Base-by-base conservation (phyloP, 2,113 vertebrate genomes). In the Leptodactylus fuscus region DNA sequence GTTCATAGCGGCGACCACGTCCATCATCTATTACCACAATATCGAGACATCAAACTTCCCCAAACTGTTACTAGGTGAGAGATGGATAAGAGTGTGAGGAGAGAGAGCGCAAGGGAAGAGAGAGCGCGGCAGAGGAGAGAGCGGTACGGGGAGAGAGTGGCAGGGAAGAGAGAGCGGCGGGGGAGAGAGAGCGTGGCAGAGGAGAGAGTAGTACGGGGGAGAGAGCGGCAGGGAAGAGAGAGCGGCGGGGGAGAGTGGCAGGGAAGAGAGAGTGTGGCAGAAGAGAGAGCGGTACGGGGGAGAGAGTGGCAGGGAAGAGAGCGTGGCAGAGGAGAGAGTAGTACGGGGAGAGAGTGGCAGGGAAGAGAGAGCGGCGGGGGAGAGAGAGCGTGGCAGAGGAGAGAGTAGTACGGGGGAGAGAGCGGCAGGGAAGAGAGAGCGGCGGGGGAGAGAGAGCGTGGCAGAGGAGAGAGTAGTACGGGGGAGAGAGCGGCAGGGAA, bases 21-120 rank as follows among this genome's bases (percentile, higher is more conserved):
- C 98, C 1, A 97, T 99, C 65, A 97, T 99, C 9, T 99, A 99
- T 88, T 99, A 99, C 77, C 98, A 99, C 90, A 99, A 99, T 86
- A 99, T 99, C 6, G 97, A 99, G 92, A 99, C 98, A 1, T 99
- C 98, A 71, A 99, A 99, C 90, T 99, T 99, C 86, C 98, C 98
- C 38, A 99, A 99, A 89, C 90, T 99, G 81, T 93, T 99, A 60
- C 91, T 99, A n/a, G 98, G 98, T 99, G 91, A 95, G 94, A 29
- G 11, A 11, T 18, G 16, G 13, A 22, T 41, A 0, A 34, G 16
- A 29, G 46, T 6, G 41, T 2, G 41, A 41, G n/a, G n/a, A n/a
- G n/a, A n/a, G n/a, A n/a, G n/a, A n/a, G n/a, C n/a, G n/a, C n/a
- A n/a, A n/a, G n/a, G n/a, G n/a, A n/a, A n/a, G n/a, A n/a, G n/a